Evolutionary conservation across 2,888 invertebrate genomes (phyloP), one percentile per base, ranked within the genome.

Genomic region (Cheilosia pagana): DNA sequence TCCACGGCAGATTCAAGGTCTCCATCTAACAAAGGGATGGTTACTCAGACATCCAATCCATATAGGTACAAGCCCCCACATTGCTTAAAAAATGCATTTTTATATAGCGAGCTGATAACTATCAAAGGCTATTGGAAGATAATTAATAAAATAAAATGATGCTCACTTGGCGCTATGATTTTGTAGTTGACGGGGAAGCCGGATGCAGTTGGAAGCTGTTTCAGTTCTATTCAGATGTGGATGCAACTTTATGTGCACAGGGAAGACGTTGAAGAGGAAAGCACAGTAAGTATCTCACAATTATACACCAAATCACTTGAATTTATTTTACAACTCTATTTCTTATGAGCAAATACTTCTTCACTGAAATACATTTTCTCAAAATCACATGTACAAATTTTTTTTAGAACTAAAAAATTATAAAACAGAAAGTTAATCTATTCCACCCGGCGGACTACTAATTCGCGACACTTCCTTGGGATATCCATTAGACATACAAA

Each of bases 81-180:
- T 35, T 12, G 31, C 10, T 10, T 10, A 31, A 31, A 7, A 2
- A 10, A 31, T 8, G 10, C 31, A 35, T 35, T 35, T 35, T 35
- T 3, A 3, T 12, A 10, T 12, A 1, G 12, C 0, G 3, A 35
- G 3, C 3, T 10, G 35, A 35, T 35, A 4, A 35, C 35, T 6
- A 31, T 31, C 8, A 4, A 10, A 35, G 0, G 3, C 1, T 35
- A 12, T 35, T 3, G 12, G 12, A 35, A 16, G 16, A 16, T 16
- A 16, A n/a, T 45, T n/a, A 45, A 23, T 31, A 6, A 5, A 21
- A 71, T 4, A 39, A 70, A 19, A n/a, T 19, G 3, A 12, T 23
- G 53, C 72, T 72, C 53, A 72, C 72, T 53, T 72, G 62, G 52
- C 43, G 72, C 43, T 43, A 23, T 62, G 62, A 23, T 45, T 52